Evolutionary conservation across 1,140 invertebrate species (phyloP).

Genomic region (Aethina tumida): DNA sequence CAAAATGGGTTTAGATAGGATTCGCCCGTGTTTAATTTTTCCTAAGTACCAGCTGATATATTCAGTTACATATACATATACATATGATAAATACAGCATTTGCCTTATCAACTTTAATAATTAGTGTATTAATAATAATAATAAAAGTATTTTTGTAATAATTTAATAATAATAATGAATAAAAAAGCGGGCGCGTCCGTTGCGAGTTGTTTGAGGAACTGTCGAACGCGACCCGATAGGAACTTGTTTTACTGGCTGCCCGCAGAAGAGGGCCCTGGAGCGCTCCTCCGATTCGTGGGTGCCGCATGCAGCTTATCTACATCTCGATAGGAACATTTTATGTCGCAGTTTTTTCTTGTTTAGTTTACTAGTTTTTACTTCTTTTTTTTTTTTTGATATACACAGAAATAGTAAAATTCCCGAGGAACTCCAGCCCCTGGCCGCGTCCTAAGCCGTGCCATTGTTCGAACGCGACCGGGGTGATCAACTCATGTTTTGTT

Average conservation of each 20-base stretch:
- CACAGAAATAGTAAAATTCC: conserved; percentile 28
- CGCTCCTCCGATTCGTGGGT: too few species aligned
- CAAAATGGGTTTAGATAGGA: too few species aligned
- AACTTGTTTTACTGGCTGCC: conserved; percentile 54
- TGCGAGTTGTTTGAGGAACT: conserved; percentile 33
- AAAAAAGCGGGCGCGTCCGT: conserved; percentile 34
- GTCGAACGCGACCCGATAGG: conserved; percentile 39
- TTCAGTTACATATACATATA: conserved; percentile 36
- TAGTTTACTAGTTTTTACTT: too few species aligned
- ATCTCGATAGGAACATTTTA: conserved; percentile 34
- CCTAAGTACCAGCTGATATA: conserved; percentile 34
- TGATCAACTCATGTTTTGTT: neutral
- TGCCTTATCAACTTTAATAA: conserved; percentile 34
- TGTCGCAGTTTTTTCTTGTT: conserved; percentile 25
- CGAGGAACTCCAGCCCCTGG: conserved; percentile 27
- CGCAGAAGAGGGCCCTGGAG: conserved; percentile 21
- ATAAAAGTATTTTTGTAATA: conserved; percentile 36
- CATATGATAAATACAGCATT: conserved; percentile 37
- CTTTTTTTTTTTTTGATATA: conserved; percentile 17
- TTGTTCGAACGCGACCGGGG: conserved; percentile 8
- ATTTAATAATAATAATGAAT: conserved; percentile 36
- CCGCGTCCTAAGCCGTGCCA: conserved; percentile 8
- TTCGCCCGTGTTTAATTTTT: too few species aligned
- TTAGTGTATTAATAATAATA: conserved; percentile 35
- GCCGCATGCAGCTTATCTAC: conserved; percentile 34